Base-by-base conservation (phyloP, 2,113 vertebrate genomes). In the Chloroceryle aenea region DNA sequence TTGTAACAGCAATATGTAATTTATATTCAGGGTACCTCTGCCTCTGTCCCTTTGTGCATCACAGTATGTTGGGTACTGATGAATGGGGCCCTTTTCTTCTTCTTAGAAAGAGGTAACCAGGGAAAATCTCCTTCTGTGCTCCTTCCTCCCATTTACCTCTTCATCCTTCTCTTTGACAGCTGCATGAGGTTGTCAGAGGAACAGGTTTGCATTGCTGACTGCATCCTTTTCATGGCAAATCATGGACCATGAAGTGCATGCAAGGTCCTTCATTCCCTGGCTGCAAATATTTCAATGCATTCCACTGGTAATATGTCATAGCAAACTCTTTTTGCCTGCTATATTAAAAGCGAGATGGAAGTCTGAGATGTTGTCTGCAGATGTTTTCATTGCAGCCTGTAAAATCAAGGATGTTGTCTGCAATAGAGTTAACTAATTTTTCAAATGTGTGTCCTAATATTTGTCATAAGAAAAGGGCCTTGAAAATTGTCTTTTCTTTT, bases 191-290 rank as follows among this genome's bases (percentile, higher is more conserved):
- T 74, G 48, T 40, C 14, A 67, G 21, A 81, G 20, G 30, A 55
- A 38, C 5, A 53, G 7, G 18, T 62, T 40, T 90, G 12, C 10
- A 9, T 34, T 14, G 7, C 7, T 53, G 38, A 27, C 14, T 27
- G 26, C 10, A 40, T 36, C 10, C 12, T 66, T 55, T 36, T 10
- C 19, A 29, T 6, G 4, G 9, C 16, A 53, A 53, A 75, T 4
- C 12, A 29, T 0, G 6, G 36, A 17, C 23, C 1, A 0, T 20
- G 14, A 19, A 21, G 62, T 22, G 18, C 15, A 74, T 40, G 5
- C 10, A 58, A 14, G 11, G 11, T 59, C 8, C 25, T 34, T n/a
- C 6, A 14, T 30, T 26, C 7, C 30, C 21, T 66, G 45, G 13
- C 17, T 62, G 45, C 7, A 78, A 36, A 40, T 53, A 27, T 71